Evolutionary conservation across 2,888 invertebrate genomes (phyloP).

Genomic region (Hyppa rectilinea): DNA sequence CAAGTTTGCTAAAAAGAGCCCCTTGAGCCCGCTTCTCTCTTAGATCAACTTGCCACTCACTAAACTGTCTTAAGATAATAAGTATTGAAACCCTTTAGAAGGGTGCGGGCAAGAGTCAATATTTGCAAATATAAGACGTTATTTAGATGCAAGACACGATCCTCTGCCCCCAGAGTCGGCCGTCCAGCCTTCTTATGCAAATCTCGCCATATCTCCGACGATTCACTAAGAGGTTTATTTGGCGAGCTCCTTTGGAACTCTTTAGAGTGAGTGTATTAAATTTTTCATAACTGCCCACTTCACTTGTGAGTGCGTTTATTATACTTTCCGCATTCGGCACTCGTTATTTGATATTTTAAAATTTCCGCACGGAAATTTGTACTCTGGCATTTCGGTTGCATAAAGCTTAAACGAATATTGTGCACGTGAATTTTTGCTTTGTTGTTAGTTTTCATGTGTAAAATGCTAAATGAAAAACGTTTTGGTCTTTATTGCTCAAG

Average conservation of each 20-base stretch:
- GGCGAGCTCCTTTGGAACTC: slow-evolving; percentile 80
- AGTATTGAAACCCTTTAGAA: slow-evolving; percentile 84
- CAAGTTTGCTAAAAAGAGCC: slow-evolving; percentile 61
- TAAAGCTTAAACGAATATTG: slow-evolving; percentile 43
- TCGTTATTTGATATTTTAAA: slow-evolving; percentile 65
- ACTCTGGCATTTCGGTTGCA: slow-evolving; percentile 34
- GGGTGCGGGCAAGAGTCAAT: slow-evolving; percentile 88
- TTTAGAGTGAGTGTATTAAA: slow-evolving; percentile 84
- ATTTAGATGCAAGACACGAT: slow-evolving; percentile 90
- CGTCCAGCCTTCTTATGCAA: slow-evolving; percentile 86
- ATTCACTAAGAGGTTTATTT: slow-evolving; percentile 88
- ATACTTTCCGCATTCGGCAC: slow-evolving; percentile 64
- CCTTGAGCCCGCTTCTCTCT: slow-evolving; percentile 70
- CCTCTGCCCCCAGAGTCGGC: slow-evolving; percentile 80
- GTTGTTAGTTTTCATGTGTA: slow-evolving; percentile 33
- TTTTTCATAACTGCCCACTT: slow-evolving; percentile 86
- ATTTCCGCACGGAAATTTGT: slow-evolving; percentile 55
- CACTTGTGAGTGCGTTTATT: slow-evolving; percentile 76
- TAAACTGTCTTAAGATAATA: slow-evolving; percentile 87
- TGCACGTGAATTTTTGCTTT: slow-evolving; percentile 38
- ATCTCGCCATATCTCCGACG: slow-evolving; percentile 84
- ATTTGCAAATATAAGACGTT: slow-evolving; percentile 90
- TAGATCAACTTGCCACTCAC: slow-evolving; percentile 81
- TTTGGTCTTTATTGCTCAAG: slow-evolving; percentile 26
- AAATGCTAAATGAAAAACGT: slow-evolving; percentile 24